Evolutionary conservation across 2,797 vertebrate species (phyloP).

Genomic region (Neoniphon sammara): DNA sequence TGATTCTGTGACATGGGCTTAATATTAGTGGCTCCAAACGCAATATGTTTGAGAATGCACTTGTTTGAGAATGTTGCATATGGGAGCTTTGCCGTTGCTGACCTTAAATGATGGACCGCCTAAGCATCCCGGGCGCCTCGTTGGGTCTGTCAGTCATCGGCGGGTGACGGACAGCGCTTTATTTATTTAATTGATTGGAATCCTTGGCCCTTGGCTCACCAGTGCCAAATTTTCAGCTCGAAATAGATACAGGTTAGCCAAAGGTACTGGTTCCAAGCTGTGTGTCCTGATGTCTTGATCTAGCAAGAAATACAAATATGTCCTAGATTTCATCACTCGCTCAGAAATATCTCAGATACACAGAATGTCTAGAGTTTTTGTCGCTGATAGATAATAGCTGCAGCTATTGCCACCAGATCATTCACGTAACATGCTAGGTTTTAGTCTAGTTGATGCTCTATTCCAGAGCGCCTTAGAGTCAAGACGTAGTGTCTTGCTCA

Average conservation of each 20-base stretch:
- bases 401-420: background rate
- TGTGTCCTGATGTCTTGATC: background rate
- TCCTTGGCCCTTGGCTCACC: slow-evolving; percentile 18
- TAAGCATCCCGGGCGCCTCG: slow-evolving; percentile 17
- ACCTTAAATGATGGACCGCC: slow-evolving; percentile 10
- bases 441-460: no score
- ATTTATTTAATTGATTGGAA: slow-evolving; percentile 47
- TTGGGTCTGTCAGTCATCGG: slow-evolving; percentile 38
- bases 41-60: slow-evolving; percentile 43
- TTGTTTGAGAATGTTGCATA: slow-evolving; percentile 11
- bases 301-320: no score
- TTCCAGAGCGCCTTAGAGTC: no score
- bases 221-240: slow-evolving; percentile 27
- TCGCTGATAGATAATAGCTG: background rate
- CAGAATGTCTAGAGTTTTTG: background rate
- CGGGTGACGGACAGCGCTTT: slow-evolving; percentile 29
- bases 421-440: no score
- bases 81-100: slow-evolving; percentile 9
- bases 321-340: no score
- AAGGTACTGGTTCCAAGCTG: background rate
- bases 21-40: slow-evolving; percentile 27
- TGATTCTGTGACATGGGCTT: slow-evolving; percentile 21
- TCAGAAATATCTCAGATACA: background rate
- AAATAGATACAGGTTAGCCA: background rate
- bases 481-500: no score